Evolutionary conservation across 2,113 vertebrate genomes (phyloP), one percentile per base, ranked within the genome.

Genomic region (Cyanocitta stelleri): DNA sequence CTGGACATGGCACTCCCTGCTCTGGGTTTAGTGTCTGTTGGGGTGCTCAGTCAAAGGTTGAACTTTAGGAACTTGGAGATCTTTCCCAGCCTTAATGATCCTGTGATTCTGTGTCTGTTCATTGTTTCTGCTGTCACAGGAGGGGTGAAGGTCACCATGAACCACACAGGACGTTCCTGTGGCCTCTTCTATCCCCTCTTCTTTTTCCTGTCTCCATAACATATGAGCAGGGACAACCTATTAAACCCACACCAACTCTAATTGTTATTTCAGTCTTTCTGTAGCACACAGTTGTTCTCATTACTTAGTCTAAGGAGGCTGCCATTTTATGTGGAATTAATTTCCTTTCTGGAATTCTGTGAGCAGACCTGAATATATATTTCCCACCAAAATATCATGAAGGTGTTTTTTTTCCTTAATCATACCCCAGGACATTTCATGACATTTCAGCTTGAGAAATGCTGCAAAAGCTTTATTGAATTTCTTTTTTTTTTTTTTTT

Each of bases 321-420:
- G 67, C 85, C 93, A 89, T 94, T 95, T 95, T 91, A 96, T 92
- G 90, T 79, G 56, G 85, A 95, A 94, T 80, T 95, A 94, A 94
- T 96, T 96, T 94, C 54, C 81, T 94, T 94, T 88, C 93, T 92
- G 86, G 73, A 95, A 52, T 52, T 67, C 69, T 93, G 75, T 68
- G 93, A 90, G 72, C 61, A 81, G 76, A 86, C n/a, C 41, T 89
- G 95, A 95, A 95, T 96, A 93, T 48, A 55, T 89, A 93, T 92
- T 95, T 86, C 77, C 33, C 59, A 67, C 69, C 13, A 91, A 94
- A 95, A 96, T 90, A 83, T 95, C 95, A 91, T 2, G 2, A 90
- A 86, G 48, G 18, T 19, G 48, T 9, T 29, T 44, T 32, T 82
- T 88, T 89, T 29, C 19, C 61, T 90, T 90, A 81, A 90, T 95